Conservation (phyloP, 2,888 invertebrate genomes). For the Archips xylosteana region DNA sequence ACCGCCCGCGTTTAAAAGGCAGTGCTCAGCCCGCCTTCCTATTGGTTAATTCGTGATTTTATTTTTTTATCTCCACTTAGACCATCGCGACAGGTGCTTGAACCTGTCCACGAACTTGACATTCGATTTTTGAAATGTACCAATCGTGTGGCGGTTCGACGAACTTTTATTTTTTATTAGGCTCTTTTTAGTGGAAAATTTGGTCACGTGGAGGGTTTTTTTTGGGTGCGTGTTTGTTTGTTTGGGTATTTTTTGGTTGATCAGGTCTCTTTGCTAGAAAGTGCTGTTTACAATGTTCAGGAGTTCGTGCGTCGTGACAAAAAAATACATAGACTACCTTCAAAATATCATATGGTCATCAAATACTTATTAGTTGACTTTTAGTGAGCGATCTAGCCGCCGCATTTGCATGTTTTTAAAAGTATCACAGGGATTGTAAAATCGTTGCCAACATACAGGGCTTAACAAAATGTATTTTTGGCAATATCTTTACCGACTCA, state of each 20-base stretch:
- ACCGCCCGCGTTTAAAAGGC: conserved; percentile 49
- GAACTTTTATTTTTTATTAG: conserved; percentile 60
- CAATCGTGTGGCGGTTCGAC: conserved; percentile 55
- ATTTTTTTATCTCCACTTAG: conserved; percentile 62
- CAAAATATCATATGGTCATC: too few relatives aligned
- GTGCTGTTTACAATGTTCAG: neutral
- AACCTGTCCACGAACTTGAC: conserved; percentile 80
- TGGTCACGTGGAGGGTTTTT: conserved; percentile 16
- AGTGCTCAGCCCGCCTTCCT: conserved; percentile 73
- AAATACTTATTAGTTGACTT: too few relatives aligned
- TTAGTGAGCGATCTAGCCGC: too few relatives aligned
- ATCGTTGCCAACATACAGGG: too few relatives aligned
- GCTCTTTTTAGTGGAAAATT: conserved; percentile 25
- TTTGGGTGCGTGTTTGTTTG: conserved; percentile 20
- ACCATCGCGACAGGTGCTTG: conserved; percentile 74
- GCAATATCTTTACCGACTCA: too few relatives aligned
- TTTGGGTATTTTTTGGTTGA: conserved; percentile 6
- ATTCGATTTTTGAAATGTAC: conserved; percentile 62
- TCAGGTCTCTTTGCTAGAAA: neutral
- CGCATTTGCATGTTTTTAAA: too few relatives aligned
- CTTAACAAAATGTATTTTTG: too few relatives aligned
- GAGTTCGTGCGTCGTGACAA: neutral
- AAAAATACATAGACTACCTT: neutral
- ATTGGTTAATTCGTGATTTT: conserved; percentile 84
- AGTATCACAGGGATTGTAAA: too few relatives aligned